Evolutionary conservation across 2,113 vertebrate species (phyloP), one percentile per base, ranked within the genome.

Genomic region (Lonchura striata): DNA sequence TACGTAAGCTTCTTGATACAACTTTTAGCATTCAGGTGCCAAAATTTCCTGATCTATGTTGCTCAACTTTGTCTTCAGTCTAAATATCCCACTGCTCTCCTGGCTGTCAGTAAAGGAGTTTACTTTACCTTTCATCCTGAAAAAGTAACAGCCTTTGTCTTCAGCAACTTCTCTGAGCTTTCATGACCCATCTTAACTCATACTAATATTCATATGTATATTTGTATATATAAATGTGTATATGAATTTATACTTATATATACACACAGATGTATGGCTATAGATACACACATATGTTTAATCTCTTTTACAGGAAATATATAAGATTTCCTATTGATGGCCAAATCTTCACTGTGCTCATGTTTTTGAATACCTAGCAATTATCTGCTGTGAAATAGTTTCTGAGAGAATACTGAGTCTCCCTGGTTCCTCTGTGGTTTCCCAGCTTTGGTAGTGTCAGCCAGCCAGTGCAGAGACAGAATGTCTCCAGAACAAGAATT

Each of bases 161-260:
- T 49, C 65, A 54, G 46, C 35, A 82, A 25, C 56, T 60, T 74
- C 44, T 28, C n/a, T 6, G 20, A 68, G 27, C 25, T 80, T 85
- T 57, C 13, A n/a, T 16, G 10, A 44, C 59, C 68, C 86, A 33
- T 23, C 31, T 53, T 44, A 76, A 33, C 13, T 52, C 50, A 46
- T 6, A 61, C 6, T 24, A 28, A 44, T 30, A 52, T 6, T 11
- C 23, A 16, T 59, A 23, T 19, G 33, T 15, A 20, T 46, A 35
- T n/a, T 50, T 28, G 10, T 44, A 17, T 24, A 9, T 30, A 2
- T 12, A 12, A 11, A 4, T 5, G 4, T n/a, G 2, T 50, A 11
- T 20, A 9, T 64, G 8, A 24, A 65, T 31, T 35, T 44, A 19
- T 15, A 19, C 3, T 6, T 11, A 25, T 18, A 44, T 8, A 27